Conservation (phyloP, 2,113 vertebrate species). For the Varanus salvator region DNA sequence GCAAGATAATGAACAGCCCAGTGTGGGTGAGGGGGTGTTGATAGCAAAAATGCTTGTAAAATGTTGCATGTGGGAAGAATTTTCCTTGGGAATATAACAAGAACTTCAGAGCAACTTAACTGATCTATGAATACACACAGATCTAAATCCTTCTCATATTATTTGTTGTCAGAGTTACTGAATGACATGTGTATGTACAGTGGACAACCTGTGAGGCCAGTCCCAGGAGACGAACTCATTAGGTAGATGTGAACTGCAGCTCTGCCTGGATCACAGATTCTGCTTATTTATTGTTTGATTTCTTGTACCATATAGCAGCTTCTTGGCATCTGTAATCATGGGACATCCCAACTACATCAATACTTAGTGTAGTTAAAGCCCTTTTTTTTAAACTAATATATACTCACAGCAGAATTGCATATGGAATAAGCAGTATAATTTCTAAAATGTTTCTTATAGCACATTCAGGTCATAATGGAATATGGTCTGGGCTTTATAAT, state of each 20-base stretch:
- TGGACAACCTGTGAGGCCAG: background rate
- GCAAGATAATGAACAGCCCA: background rate
- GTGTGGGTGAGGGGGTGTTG: background rate
- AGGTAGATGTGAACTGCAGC: background rate
- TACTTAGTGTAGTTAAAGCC: background rate
- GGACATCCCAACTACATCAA: background rate
- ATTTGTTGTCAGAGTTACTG: background rate
- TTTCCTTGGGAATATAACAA: background rate
- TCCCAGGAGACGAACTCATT: background rate
- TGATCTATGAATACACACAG: background rate
- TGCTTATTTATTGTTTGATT: background rate
- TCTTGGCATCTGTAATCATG: background rate
- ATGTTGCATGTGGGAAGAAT: background rate
- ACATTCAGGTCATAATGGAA: slow-evolving; percentile 8
- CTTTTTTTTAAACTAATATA: background rate
- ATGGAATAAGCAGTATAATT: background rate
- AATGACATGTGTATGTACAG: background rate
- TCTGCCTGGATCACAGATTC: background rate
- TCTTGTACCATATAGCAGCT: background rate
- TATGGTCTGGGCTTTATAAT: background rate
- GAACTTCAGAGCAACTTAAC: background rate
- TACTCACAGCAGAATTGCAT: background rate
- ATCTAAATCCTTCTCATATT: background rate
- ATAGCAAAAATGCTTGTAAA: background rate
- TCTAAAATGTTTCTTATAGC: background rate